These are phyloP conservation scores for Platycnemis pennipes DNA, from an alignment of 2,888 invertebrate genomes.

Conservation along the genomic window DNA sequence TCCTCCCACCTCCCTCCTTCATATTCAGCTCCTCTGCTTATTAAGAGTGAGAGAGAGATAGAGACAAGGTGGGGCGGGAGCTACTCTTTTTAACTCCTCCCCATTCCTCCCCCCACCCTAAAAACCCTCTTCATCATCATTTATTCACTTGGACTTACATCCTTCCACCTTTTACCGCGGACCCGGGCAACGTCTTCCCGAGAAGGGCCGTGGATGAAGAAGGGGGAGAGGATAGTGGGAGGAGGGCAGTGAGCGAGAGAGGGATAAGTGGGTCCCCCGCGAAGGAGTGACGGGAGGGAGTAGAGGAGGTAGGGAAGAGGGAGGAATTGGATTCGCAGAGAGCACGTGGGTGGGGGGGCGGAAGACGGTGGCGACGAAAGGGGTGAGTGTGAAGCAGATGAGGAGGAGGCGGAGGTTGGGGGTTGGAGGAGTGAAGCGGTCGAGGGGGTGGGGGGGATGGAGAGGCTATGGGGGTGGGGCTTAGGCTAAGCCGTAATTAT, in stretches of 20 bases:
- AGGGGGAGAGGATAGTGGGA: slow-evolving; percentile 70
- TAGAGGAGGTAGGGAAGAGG: slow-evolving; percentile 73
- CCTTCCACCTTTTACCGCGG: slow-evolving; percentile 71
- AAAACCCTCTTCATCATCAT: slow-evolving; percentile 62
- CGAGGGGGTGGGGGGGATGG: slow-evolving; percentile 76
- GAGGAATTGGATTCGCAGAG: not conserved
- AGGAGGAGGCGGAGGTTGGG: slow-evolving; percentile 68
- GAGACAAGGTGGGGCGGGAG: slow-evolving; percentile 72
- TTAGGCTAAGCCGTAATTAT: slow-evolving; percentile 74
- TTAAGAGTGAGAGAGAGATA: slow-evolving; percentile 71
- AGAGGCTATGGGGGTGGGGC: slow-evolving; percentile 73
- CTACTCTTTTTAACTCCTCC: slow-evolving; percentile 71
- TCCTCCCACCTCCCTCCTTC: slow-evolving; percentile 18
- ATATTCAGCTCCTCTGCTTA: slow-evolving; percentile 19
- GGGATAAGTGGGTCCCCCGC: slow-evolving; percentile 70
- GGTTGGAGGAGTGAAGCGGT: slow-evolving; percentile 70
- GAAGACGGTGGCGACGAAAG: slow-evolving; percentile 61
- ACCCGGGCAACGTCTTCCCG: slow-evolving; percentile 69
- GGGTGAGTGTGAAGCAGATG: slow-evolving; percentile 71
- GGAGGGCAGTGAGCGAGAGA: slow-evolving; percentile 69
- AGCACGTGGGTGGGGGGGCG: not conserved
- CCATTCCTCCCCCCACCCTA: slow-evolving; percentile 63
- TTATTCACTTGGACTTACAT: slow-evolving; percentile 70
- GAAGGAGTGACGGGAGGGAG: slow-evolving; percentile 68
- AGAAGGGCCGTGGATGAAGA: slow-evolving; percentile 70